These are phyloP conservation scores for Falco berigora DNA, from an alignment of 2,797 vertebrate species.

Conservation along the genomic window DNA sequence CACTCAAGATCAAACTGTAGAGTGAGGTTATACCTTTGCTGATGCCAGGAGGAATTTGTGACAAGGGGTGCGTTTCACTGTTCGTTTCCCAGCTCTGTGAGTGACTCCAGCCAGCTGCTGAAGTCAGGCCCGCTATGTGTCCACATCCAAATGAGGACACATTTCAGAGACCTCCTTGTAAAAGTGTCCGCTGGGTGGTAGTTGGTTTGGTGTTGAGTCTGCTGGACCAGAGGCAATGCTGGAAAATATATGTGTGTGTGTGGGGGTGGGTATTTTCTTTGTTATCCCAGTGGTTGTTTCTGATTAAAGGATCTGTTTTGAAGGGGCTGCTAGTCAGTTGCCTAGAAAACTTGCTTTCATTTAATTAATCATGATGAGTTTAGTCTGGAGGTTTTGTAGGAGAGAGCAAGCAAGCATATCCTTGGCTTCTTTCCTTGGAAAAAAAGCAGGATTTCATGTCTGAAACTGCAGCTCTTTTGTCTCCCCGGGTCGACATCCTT, in stretches of 20 bases:
- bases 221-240: not conserved
- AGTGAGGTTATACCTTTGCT: not conserved
- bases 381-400: slow-evolving; percentile 57
- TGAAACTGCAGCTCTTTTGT: slow-evolving; percentile 63
- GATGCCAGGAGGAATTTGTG: not conserved
- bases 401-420: slow-evolving; percentile 24
- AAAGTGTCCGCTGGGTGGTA: not conserved
- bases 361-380: slow-evolving; percentile 59
- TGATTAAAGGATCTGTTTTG: slow-evolving; percentile 41
- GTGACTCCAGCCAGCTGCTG: not conserved
- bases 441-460: not conserved
- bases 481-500: slow-evolving; percentile 41
- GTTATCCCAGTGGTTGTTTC: slow-evolving; percentile 20
- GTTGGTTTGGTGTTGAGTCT: slow-evolving; percentile 1
- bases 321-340: slow-evolving; percentile 44
- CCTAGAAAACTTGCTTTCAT: slow-evolving; percentile 48
- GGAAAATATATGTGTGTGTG: not conserved
- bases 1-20: not conserved
- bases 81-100: accelerated
- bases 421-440: slow-evolving; percentile 16
- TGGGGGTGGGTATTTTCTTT: not conserved
- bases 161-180: not conserved
- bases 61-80: accelerated
- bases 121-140: not conserved
- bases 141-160: not conserved